Conservation (phyloP, 2,113 vertebrate genomes). For the Trogon melanurus region DNA sequence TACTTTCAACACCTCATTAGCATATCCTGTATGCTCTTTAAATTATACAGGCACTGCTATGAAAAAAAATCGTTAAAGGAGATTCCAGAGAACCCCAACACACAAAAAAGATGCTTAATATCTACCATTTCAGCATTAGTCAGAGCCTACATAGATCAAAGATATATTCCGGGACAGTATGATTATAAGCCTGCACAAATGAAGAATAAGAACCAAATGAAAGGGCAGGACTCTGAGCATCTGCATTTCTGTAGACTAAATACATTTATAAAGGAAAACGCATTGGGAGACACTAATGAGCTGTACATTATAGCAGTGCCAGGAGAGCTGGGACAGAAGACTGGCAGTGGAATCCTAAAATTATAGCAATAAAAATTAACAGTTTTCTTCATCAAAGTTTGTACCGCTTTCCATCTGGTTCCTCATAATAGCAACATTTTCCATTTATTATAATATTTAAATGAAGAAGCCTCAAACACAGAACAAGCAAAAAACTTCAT, state of each 20-base stretch:
- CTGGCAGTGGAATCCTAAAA: slow-evolving; percentile 11
- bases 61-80: slow-evolving; percentile 43
- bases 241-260: slow-evolving; percentile 58
- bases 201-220: slow-evolving; percentile 34
- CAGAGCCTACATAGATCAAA: slow-evolving; percentile 19
- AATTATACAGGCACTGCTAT: slow-evolving; percentile 37
- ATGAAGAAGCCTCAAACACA: not conserved
- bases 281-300: slow-evolving; percentile 49
- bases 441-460: not conserved
- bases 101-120: slow-evolving; percentile 24
- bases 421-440: not conserved
- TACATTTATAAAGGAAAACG: not conserved
- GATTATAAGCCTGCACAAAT: slow-evolving; percentile 20
- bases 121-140: not conserved
- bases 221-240: slow-evolving; percentile 8
- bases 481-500: not conserved
- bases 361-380: slow-evolving; percentile 13
- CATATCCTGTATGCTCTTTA: slow-evolving; percentile 24
- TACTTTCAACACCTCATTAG: slow-evolving; percentile 41
- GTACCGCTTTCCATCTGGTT: not conserved
- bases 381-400: slow-evolving; percentile 21
- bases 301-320: not conserved
- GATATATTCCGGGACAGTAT: not conserved
- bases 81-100: not conserved
- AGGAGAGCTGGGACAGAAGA: slow-evolving; percentile 22